Conservation (phyloP, 2,797 vertebrate species). For the Acanthiza pusilla region DNA sequence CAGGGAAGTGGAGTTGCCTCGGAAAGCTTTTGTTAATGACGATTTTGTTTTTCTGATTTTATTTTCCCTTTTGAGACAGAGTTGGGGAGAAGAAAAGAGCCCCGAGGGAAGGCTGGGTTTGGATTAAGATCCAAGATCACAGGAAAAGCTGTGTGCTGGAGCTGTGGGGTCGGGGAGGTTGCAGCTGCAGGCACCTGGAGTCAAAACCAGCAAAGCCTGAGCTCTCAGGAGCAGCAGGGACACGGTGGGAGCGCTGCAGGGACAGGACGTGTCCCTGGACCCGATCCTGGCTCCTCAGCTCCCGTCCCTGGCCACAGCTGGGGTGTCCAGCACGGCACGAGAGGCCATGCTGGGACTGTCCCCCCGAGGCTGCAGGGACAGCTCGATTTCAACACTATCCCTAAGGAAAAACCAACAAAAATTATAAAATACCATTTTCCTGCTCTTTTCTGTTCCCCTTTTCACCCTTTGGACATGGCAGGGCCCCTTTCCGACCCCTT, state of each 20-base stretch:
- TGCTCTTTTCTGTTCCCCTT: background rate
- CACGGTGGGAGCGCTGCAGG: too few species aligned
- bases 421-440: background rate
- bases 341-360: too few species aligned
- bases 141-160: too few species aligned
- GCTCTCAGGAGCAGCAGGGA: background rate
- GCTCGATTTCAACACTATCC: background rate
- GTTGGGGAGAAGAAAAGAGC: too few species aligned
- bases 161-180: background rate
- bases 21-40: accelerated
- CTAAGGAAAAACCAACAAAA: background rate
- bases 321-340: too few species aligned
- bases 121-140: background rate
- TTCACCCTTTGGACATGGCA: accelerated
- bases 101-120: accelerated
- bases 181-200: background rate
- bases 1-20: background rate
- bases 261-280: background rate
- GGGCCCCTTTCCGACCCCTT: background rate
- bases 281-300: background rate
- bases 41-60: accelerated
- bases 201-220: background rate
- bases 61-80: background rate
- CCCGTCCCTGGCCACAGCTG: too few species aligned
- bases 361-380: too few species aligned